phyloP scores from a whole-genome alignment of 2,797 vertebrate genomes.

The Gymnothorax javanicus region DNA sequence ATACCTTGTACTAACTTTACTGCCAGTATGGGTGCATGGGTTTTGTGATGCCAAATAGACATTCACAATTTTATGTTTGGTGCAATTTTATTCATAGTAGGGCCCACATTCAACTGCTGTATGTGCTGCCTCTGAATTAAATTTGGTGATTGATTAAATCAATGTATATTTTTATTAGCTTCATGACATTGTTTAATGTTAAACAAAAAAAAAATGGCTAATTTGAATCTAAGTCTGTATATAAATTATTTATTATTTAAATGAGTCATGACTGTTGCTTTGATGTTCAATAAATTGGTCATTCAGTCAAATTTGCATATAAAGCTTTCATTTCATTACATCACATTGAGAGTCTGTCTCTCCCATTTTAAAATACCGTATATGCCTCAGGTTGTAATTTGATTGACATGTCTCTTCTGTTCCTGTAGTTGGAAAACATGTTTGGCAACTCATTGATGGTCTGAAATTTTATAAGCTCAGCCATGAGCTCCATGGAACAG shows the following conservation, averaged over 20 bases:
- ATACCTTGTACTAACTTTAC: conserved; percentile 22
- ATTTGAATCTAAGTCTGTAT: background rate
- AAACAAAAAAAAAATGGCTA: background rate
- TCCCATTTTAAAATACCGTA: background rate
- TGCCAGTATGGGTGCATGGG: conserved; percentile 38
- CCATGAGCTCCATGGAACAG: background rate
- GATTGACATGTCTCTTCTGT: background rate
- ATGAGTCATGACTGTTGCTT: background rate
- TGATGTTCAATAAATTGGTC: background rate
- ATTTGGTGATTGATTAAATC: background rate
- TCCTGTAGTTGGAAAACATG: background rate
- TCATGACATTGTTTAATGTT: background rate
- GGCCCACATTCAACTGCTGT: background rate
- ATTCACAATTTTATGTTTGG: conserved; percentile 24
- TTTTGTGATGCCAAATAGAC: background rate
- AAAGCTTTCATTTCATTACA: background rate
- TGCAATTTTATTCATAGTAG: background rate
- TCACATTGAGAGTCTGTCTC: background rate
- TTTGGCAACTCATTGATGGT: background rate
- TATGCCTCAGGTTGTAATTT: background rate
- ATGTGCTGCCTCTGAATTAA: background rate
- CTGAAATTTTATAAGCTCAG: background rate
- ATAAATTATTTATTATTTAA: background rate
- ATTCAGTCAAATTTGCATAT: background rate
- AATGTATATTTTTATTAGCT: background rate